These are phyloP conservation scores for Galago senegalensis DNA, from an alignment of 2,797 vertebrate species.

Conservation along the genomic window DNA sequence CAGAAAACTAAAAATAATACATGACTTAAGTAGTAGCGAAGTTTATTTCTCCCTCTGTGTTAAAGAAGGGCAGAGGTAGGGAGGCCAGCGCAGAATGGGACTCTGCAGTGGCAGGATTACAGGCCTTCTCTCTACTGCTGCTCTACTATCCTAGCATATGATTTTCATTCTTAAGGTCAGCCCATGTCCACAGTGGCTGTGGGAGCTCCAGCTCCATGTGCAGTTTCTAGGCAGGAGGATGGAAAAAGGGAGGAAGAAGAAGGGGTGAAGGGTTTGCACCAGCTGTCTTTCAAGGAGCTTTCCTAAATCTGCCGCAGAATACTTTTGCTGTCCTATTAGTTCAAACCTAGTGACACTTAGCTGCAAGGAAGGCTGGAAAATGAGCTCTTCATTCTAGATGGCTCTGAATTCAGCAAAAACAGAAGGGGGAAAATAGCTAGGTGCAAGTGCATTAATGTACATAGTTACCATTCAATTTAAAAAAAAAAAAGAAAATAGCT, in stretches of 20 bases:
- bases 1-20: conserved; percentile 33
- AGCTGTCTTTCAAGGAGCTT: not conserved
- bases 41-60: not conserved
- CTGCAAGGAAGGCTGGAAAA: conserved; percentile 60
- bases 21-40: not conserved
- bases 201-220: not conserved
- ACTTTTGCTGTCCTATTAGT: not conserved
- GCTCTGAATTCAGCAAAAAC: not conserved
- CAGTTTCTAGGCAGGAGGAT: not conserved
- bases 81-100: not conserved
- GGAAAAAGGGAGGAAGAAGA: not conserved
- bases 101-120: not conserved
- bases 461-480: not conserved
- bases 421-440: not conserved
- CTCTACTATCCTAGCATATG: not conserved
- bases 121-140: not conserved
- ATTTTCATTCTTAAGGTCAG: conserved; percentile 15
- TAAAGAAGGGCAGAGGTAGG: not conserved
- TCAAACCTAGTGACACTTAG: conserved; percentile 36
- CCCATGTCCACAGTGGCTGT: not conserved
- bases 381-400: not conserved
- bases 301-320: not conserved
- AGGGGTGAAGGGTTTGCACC: not conserved
- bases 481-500: conserved; percentile 23
- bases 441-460: not conserved